phyloP scores from a whole-genome alignment of 2,113 vertebrate species.

The Microcebus tavaratra region DNA sequence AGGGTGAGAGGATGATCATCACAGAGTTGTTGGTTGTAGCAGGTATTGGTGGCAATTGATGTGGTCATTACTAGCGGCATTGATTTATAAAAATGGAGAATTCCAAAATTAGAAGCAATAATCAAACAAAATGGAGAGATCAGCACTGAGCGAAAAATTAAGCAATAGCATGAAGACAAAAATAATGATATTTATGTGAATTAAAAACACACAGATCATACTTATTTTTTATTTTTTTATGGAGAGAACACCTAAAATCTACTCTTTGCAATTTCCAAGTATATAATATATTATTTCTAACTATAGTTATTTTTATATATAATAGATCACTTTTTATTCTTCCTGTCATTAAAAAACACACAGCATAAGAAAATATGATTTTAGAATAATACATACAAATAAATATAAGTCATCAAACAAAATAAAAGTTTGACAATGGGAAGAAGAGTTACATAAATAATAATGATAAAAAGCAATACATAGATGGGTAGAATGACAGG shows the following conservation, averaged over 20 bases:
- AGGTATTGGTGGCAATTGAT: not conserved
- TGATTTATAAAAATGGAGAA: not conserved
- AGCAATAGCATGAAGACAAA: not conserved
- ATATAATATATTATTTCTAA: not conserved
- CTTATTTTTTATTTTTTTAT: not conserved
- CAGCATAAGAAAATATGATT: not conserved
- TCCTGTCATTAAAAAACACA: not conserved
- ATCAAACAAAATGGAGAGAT: not conserved
- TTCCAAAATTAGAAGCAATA: not conserved
- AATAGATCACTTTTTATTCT: not conserved
- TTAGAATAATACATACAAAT: not conserved
- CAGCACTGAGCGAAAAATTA: not conserved
- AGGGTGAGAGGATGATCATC: not conserved
- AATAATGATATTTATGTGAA: not conserved
- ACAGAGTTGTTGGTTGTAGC: not conserved
- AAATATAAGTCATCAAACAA: not conserved
- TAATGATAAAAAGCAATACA: not conserved
- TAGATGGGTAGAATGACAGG: not conserved
- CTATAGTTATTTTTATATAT: too few species aligned
- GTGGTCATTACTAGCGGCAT: not conserved
- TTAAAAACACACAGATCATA: not conserved
- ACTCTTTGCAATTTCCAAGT: not conserved
- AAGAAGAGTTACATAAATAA: not conserved
- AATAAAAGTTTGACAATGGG: not conserved
- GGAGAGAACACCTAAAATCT: not conserved